These are phyloP conservation scores for Caprella mutica DNA, from an alignment of 2,888 invertebrate species.

Conservation along the genomic window DNA sequence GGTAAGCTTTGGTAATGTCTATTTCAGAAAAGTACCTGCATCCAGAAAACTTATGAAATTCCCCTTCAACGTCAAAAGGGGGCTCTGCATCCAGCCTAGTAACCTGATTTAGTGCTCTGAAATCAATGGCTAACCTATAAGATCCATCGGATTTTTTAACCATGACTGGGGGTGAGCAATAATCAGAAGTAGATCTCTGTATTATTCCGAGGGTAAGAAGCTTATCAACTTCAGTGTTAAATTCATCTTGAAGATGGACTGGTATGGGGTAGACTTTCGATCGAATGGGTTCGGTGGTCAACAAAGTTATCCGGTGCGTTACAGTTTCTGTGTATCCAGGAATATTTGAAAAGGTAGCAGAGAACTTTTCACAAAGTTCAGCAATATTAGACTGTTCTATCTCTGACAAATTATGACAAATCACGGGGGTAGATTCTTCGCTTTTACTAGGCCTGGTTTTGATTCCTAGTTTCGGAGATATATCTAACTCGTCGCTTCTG, in stretches of 20 bases:
- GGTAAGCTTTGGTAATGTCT: background rate
- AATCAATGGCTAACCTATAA: background rate
- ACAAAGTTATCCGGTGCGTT: background rate
- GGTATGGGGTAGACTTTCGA: background rate
- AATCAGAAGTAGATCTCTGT: background rate
- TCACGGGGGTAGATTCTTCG: no score
- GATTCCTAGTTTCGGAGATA: no score
- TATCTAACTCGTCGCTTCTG: no score
- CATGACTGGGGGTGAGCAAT: conserved; percentile 1
- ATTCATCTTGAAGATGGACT: background rate
- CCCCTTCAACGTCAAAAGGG: background rate
- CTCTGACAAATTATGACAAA: no score
- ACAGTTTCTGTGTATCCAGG: background rate
- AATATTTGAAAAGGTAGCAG: no score
- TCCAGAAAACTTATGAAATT: background rate
- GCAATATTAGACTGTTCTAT: no score
- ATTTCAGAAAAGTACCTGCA: background rate
- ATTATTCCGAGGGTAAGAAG: background rate
- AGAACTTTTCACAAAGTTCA: no score
- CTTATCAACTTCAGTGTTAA: background rate
- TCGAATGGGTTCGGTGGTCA: background rate
- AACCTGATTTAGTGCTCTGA: background rate
- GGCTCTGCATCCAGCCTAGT: background rate
- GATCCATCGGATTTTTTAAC: background rate
- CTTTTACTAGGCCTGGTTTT: no score